A percentile compares a stretch with the other conserved stretches of the same genome.
Conservation (phyloP, 1,140 invertebrate species). For the Sipha flava region DNA sequence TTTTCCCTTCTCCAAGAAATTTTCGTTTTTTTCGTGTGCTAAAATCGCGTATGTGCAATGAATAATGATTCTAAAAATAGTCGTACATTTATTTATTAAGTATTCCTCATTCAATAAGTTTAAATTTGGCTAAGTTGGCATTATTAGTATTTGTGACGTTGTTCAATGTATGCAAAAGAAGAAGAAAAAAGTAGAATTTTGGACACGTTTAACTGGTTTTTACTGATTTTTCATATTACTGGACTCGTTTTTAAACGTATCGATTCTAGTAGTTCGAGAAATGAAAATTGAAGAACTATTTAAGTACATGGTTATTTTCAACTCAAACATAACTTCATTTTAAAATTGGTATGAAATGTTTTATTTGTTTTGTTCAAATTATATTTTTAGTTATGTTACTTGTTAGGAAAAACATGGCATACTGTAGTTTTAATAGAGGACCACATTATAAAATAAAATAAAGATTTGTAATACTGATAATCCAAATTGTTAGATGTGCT, state of each 20-base stretch:
- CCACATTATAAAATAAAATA: not conserved
- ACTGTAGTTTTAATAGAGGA: not conserved
- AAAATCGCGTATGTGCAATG: no score
- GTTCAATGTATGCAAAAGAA: not conserved
- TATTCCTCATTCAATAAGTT: no score
- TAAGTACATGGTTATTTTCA: not conserved
- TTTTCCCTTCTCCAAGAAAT: not conserved
- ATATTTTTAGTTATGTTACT: not conserved
- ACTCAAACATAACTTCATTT: not conserved
- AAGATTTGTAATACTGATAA: not conserved
- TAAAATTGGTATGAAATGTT: not conserved
- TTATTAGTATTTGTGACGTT: no score
- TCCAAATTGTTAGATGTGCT: not conserved
- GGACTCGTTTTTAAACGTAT: not conserved
- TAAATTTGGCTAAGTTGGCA: no score
- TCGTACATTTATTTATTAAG: no score
- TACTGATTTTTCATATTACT: not conserved
- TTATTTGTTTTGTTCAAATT: no score
- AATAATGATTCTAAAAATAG: no score
- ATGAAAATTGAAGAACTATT: no score
- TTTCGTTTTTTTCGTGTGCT: no score
- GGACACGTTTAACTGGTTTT: conserved; percentile 16
- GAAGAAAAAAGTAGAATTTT: not conserved
- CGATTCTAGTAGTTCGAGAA: not conserved
- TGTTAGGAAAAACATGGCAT: not conserved